Evolutionary conservation across 2,888 invertebrate genomes (phyloP), one percentile per base, ranked within the genome.

Genomic region (Ypsolopha sequella): DNA sequence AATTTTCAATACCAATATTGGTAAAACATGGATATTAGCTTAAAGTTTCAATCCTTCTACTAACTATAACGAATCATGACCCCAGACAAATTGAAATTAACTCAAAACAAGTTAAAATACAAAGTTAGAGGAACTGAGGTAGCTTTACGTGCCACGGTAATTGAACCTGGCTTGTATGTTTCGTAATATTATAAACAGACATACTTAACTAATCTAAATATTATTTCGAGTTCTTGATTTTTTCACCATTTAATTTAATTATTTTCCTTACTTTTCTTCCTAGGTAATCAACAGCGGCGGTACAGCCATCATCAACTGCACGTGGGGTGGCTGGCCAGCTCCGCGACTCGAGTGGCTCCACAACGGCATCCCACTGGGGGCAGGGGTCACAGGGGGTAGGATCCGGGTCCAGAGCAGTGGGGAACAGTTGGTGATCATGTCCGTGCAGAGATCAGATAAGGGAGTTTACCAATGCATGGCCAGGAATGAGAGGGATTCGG

Each of bases 381-480:
- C 76, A 48, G 87, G 88, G 0, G 77, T 78, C 11, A 76, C 73
- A 1, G 84, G 78, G 0, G 86, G 84, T 36, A 59, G 86, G 33
- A 63, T 84, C 10, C 64, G 84, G 7, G 62, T 82, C 34, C 68
- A 63, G 47, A 68, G 57, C 55, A 66, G 66, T 36, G 85, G 84
- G 1, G 82, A 78, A 39, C 79, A 80, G 56, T 71, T 87, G n/a
- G 60, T 78, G 9, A 75, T 87, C 35, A 58, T 74, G 0, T 65
- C 76, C 6, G 93, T 96, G 35, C 91, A 92, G 43, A 87, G 95
- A 46, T 90, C 91, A 48, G 95, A 96, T 73, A 91, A 91, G 60
- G 96, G 96, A 38, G 94, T 95, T 81, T 96, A 96, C 80, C 96
- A 96, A 75, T 96, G 96, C 76, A 88, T 96, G 65, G 94, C 94